Base-by-base conservation (phyloP, 1,140 invertebrate species). In the Pentalonia nigronervosa region DNA sequence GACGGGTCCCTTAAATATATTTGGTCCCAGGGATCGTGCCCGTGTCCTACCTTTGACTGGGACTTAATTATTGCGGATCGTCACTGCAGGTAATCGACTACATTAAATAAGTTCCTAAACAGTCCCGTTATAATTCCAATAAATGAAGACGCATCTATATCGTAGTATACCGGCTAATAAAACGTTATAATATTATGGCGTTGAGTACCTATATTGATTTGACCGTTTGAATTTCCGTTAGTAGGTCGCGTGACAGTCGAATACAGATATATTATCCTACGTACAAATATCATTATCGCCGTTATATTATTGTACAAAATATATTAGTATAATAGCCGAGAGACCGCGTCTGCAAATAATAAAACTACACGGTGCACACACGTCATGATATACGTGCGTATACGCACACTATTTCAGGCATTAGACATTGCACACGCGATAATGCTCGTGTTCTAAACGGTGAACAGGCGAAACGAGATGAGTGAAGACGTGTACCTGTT, bases 401-500 rank as follows among this genome's bases (percentile, higher is more conserved):
- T 34, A 81, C 30, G 47, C 8, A 17, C 1, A 50, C 48, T 50
- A 47, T 7, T 41, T 30, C 30, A 67, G 60, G 17, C 36, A 47
- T 83, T 41, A 23, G 41, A 87, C 30, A 47, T 2, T n/a, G 21
- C 34, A 53, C n/a, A 36, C 88, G 30, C n/a, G 60, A 67, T 67
- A n/a, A 76, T 76, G 25, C 25, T 30, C 25, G 56, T 60, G n/a
- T 34, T 89, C 21, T 25, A 48, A 34, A 89, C n/a, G 88, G 88
- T 89, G 56, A 89, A 89, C 34, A 56, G 88, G 88, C 88, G 88
- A 89, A 56, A 89, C 88, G 88, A 89, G 88, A 89, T 89, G 41
- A 89, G 88, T 56, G 88, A 89, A 89, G 88, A 90, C 89, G 89
- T 41, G 48, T 89, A 89, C n/a, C 50, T 53, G 9, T 21, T 21